phyloP scores from a whole-genome alignment of 2,797 vertebrate species.

The Liasis olivaceus region DNA sequence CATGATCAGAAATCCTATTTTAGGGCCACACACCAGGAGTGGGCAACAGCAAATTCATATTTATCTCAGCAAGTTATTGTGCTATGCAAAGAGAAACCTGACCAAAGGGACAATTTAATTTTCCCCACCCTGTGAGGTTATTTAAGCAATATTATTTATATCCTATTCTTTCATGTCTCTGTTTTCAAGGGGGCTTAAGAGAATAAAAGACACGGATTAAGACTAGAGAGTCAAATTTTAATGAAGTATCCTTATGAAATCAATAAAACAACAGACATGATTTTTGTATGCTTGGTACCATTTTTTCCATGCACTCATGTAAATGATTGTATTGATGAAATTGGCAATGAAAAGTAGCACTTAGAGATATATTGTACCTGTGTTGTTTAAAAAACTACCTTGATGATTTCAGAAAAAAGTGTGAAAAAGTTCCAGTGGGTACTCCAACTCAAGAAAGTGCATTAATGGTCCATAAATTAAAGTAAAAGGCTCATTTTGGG shows the following conservation, averaged over 20 bases:
- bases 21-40: not conserved
- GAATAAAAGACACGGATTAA: not conserved
- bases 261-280: not conserved
- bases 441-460: not conserved
- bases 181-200: not conserved
- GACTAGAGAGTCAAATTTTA: not conserved
- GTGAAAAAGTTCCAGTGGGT: not conserved
- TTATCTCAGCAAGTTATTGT: constrained; percentile 33
- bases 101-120: not conserved
- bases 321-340: not conserved
- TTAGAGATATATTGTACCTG: not conserved
- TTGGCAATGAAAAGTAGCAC: not conserved
- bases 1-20: constrained; percentile 46
- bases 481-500: not conserved
- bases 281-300: not conserved
- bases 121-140: not conserved
- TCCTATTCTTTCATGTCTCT: not conserved
- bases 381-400: not conserved
- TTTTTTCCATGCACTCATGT: not conserved
- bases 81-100: constrained; percentile 17
- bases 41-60: not conserved
- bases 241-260: not conserved
- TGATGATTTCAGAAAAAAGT: not conserved
- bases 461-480: not conserved
- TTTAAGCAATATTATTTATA: not conserved